Conservation (phyloP, 1,140 invertebrate genomes). For the honey bee (Apis mellifera) region Amel_HAv3.1 CM009946.2:6449501-6450000, state of each 20-base stretch:
- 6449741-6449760: background rate
- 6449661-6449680: background rate
- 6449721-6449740: background rate
- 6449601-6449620: background rate
- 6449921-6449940: background rate
- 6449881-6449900: background rate
- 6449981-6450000: background rate
- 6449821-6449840: background rate
- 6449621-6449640: background rate
- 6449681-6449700: background rate
- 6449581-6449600: background rate
- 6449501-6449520: too few species aligned
- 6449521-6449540: too few species aligned
- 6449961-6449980: conserved; percentile 29
- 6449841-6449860: conserved; percentile 1
- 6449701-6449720: too few species aligned
- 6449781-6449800: conserved; percentile 12
- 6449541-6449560: background rate
- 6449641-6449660: conserved; percentile 4
- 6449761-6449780: conserved; percentile 27
- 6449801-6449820: background rate
- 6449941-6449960: conserved; percentile 23
- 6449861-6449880: conserved; percentile 17
- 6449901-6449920: background rate
- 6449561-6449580: background rate